Base-by-base conservation (phyloP, 2,888 invertebrate genomes). In the Maniola hyperantus region DNA sequence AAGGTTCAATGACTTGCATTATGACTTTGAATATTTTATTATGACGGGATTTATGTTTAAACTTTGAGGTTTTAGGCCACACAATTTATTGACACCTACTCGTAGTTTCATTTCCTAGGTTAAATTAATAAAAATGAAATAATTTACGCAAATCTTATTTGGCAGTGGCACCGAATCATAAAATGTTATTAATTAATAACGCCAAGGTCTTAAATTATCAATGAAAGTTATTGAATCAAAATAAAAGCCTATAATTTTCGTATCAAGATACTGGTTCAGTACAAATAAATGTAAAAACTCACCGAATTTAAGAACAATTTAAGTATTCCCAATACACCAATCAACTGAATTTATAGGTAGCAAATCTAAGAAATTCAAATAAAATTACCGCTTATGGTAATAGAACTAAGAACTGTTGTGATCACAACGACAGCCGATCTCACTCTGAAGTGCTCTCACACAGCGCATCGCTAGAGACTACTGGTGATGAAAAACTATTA, bases 401-500 rank as follows among this genome's bases (percentile, higher is more conserved):
- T 15, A n/a, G 83, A 65, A 70, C 66, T 42, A 63, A 69, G 66
- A 67, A 68, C 15, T 53, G 62, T 58, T 87, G 88, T 77, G 84
- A 77, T 74, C 86, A 77, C 82, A 76, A 70, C 87, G 87, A 85
- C 85, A 83, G 87, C 72, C 84, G 83, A 80, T 79, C 83, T 80
- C 82, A 80, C 76, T 91, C 82, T 92, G 90, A 87, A 84, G 79
- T 77, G 79, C 77, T 84, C 81, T 75, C 78, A 79, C 79, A 79
- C 80, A 75, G 72, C 73, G 82, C 72, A 81, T 77, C 81, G 83
- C 80, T 83, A 81, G 82, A 80, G 84, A 84, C 86, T 85, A 85
- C 87, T 83, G 88, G 84, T 89, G 89, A 91, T 92, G 91, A 89
- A 91, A 70, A 91, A 89, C 88, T 88, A 89, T 91, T 91, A 91